Evolutionary conservation across 2,113 vertebrate genomes (phyloP).

Genomic region (Salminus brasiliensis): DNA sequence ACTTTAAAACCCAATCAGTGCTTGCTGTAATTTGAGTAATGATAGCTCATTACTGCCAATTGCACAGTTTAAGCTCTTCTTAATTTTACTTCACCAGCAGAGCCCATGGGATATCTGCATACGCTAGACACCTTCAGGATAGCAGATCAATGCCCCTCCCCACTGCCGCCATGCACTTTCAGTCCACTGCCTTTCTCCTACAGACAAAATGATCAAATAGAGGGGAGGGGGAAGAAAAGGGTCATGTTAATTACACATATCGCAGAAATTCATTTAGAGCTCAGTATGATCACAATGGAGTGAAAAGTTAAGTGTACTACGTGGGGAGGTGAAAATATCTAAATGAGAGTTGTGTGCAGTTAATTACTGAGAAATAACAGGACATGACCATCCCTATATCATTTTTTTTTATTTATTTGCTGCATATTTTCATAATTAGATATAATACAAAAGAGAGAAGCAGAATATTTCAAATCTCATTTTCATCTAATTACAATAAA

Average conservation of each 20-base stretch:
- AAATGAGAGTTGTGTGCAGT: constrained; percentile 50
- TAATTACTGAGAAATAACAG: constrained; percentile 38
- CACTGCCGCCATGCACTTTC: constrained; percentile 18
- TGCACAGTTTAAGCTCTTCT: constrained; percentile 93
- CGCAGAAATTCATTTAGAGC: constrained; percentile 20
- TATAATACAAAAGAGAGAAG: constrained; percentile 51
- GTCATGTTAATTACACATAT: constrained; percentile 10
- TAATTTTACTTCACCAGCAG: constrained; percentile 81
- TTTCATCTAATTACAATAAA: constrained; percentile 65
- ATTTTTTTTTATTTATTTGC: constrained; percentile 52
- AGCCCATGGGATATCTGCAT: constrained; percentile 75
- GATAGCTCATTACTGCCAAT: constrained; percentile 98
- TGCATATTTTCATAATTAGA: constrained; percentile 63
- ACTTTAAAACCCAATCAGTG: constrained; percentile 99
- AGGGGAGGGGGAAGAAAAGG: background rate
- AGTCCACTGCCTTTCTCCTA: constrained; percentile 58
- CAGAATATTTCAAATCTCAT: constrained; percentile 64
- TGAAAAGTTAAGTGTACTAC: constrained; percentile 26
- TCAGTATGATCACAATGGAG: constrained; percentile 30
- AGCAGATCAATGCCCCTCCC: constrained; percentile 71
- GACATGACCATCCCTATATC: constrained; percentile 43
- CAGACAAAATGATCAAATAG: constrained; percentile 53
- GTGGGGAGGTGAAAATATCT: constrained; percentile 37
- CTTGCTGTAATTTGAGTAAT: constrained; percentile 99
- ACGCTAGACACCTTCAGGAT: constrained; percentile 50